Evolutionary conservation across 1,140 invertebrate genomes (phyloP).

Genomic region (Pogonus chalceus): DNA sequence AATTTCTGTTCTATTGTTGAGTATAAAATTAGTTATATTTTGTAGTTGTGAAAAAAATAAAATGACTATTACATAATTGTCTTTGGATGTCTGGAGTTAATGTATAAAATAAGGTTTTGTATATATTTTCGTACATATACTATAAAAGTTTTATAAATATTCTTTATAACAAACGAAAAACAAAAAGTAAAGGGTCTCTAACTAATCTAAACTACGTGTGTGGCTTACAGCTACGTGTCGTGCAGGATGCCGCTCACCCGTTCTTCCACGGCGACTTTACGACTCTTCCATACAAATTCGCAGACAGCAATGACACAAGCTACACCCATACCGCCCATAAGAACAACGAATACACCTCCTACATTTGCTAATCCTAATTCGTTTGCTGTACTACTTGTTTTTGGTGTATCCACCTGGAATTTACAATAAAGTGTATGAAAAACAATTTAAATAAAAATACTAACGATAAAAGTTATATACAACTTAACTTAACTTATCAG

Average conservation of each 20-base stretch:
- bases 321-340: conserved; percentile 83
- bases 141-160: too few relatives aligned
- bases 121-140: too few relatives aligned
- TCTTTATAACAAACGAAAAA: too few relatives aligned
- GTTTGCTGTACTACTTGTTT: conserved; percentile 72
- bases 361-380: conserved; percentile 84
- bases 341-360: conserved; percentile 89
- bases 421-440: too few relatives aligned
- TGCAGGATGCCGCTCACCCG: conserved; percentile 55
- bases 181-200: too few relatives aligned
- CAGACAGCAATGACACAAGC: conserved; percentile 81
- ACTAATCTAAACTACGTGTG: conserved; percentile 7
- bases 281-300: conserved; percentile 88
- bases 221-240: conserved; percentile 34
- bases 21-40: neutral
- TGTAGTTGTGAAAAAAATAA: neutral
- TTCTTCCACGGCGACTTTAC: conserved; percentile 83
- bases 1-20: too few relatives aligned
- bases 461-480: too few relatives aligned
- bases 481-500: too few relatives aligned
- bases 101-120: too few relatives aligned
- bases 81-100: neutral
- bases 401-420: conserved; percentile 68
- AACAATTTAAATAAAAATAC: too few relatives aligned
- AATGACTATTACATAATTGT: neutral